A percentile compares a stretch with the other conserved stretches of the same genome.
Evolutionary conservation across 2,797 vertebrate species (phyloP).

Genomic region (Hybognathus amarus): DNA sequence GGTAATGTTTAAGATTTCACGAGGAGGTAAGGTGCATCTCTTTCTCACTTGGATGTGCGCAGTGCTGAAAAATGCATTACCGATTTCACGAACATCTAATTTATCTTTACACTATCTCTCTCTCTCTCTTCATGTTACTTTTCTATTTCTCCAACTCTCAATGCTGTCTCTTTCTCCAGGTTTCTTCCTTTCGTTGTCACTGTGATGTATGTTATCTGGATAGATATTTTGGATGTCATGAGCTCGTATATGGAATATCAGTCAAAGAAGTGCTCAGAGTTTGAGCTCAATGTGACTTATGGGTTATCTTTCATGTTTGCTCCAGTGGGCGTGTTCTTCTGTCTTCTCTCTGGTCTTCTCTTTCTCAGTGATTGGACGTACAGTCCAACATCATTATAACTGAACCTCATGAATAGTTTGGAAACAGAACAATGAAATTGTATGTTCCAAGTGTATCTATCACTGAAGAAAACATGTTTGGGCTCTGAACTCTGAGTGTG

Average conservation of each 20-base stretch:
- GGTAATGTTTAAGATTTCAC: constrained; percentile 75
- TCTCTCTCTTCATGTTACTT: constrained; percentile 10
- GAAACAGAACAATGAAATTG: constrained; percentile 38
- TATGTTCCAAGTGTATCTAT: neutral
- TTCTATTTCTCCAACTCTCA: constrained; percentile 46
- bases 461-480: neutral
- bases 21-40: neutral
- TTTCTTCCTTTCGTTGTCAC: constrained; percentile 87
- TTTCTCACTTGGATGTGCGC: neutral
- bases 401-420: constrained; percentile 59
- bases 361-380: constrained; percentile 89
- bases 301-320: constrained; percentile 96
- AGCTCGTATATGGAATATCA: constrained; percentile 79
- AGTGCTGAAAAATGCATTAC: constrained; percentile 5
- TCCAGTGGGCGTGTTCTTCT: constrained; percentile 89
- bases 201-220: constrained; percentile 92
- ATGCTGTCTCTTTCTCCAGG: constrained; percentile 73
- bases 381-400: constrained; percentile 81
- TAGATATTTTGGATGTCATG: constrained; percentile 88
- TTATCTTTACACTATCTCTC: neutral
- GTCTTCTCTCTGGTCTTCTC: constrained; percentile 88
- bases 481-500: neutral
- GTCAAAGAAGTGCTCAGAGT: constrained; percentile 74
- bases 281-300: constrained; percentile 81
- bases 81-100: neutral